phyloP scores from a whole-genome alignment of 1,140 invertebrate species.

The Tetragonula clypearis region DNA sequence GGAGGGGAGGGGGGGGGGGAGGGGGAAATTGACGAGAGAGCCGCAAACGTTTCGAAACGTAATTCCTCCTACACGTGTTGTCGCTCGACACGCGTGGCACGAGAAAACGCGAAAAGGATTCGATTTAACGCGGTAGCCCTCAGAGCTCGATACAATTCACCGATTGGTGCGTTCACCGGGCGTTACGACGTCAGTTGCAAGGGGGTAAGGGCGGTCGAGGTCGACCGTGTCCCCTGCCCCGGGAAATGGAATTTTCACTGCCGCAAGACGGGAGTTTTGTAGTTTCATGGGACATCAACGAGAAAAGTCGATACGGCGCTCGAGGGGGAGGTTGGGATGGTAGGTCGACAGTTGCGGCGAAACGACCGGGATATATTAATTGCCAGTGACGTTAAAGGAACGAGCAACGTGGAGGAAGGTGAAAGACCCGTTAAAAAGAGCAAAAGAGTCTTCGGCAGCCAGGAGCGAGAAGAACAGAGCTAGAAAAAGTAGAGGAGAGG shows the following conservation, averaged over 20 bases:
- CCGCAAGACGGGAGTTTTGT: slow-evolving; percentile 43
- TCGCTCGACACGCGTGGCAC: not conserved
- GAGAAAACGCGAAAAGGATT: slow-evolving; percentile 32
- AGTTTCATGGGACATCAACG: slow-evolving; percentile 64
- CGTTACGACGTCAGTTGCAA: slow-evolving; percentile 46
- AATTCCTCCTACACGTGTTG: slow-evolving; percentile 1
- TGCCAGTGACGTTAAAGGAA: slow-evolving; percentile 43
- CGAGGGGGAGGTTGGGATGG: not conserved
- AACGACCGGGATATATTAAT: slow-evolving; percentile 60
- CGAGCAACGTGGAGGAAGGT: not conserved
- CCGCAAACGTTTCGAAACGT: slow-evolving; percentile 13
- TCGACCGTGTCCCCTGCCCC: slow-evolving; percentile 42
- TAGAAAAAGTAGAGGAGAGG: not conserved
- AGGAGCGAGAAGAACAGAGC: slow-evolving; percentile 3
- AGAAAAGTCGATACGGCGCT: slow-evolving; percentile 61
- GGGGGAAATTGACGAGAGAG: not conserved
- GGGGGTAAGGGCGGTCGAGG: slow-evolving; percentile 10
- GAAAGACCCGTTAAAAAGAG: slow-evolving; percentile 10
- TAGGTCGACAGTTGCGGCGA: slow-evolving; percentile 56
- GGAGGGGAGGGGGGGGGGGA: too few relatives aligned
- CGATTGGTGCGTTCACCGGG: slow-evolving; percentile 39
- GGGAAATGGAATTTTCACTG: slow-evolving; percentile 65
- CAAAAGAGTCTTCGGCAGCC: slow-evolving; percentile 3
- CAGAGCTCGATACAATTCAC: slow-evolving; percentile 35
- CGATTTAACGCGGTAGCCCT: slow-evolving; percentile 51